Conservation (phyloP, 2,888 invertebrate species). For the Allophyes oxyacanthae region DNA sequence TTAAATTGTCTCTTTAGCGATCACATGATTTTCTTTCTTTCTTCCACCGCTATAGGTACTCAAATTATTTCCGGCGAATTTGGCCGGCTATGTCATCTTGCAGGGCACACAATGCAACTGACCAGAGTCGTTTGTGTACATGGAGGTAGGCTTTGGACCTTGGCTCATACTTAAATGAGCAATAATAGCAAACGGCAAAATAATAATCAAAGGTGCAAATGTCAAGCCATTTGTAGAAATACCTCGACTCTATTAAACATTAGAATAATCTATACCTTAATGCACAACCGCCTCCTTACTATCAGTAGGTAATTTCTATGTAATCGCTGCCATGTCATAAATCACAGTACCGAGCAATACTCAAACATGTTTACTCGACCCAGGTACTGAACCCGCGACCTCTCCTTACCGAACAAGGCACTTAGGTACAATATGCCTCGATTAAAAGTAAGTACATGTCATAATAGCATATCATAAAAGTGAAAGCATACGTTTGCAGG, state of each 20-base stretch:
- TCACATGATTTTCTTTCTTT: too few relatives aligned
- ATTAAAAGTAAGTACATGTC: conserved; percentile 61
- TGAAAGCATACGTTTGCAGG: conserved; percentile 56
- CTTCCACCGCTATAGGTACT: too few relatives aligned
- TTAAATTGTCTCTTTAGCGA: too few relatives aligned
- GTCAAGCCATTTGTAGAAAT: conserved; percentile 16
- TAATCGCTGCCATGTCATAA: conserved; percentile 53
- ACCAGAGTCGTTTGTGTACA: too few relatives aligned
- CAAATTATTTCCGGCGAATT: too few relatives aligned
- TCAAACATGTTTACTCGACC: conserved; percentile 59
- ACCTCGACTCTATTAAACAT: conserved; percentile 29
- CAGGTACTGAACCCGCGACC: conserved; percentile 55
- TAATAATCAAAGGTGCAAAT: conserved; percentile 27
- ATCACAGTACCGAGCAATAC: conserved; percentile 52
- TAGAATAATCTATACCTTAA: conserved; percentile 27
- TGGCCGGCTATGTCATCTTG: too few relatives aligned
- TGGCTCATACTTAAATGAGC: conserved; percentile 3
- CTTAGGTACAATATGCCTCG: conserved; percentile 58
- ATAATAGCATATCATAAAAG: conserved; percentile 60
- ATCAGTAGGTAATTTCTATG: conserved; percentile 46
- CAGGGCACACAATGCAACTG: too few relatives aligned
- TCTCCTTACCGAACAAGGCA: conserved; percentile 56
- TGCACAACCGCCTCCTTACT: conserved; percentile 26
- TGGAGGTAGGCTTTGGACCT: too few relatives aligned
- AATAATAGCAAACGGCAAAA: conserved; percentile 12